Percentiles rank a stretch among this genome's conserved stretches.
Conservation (phyloP, 2,113 vertebrate species). For the Serilophus lunatus region DNA sequence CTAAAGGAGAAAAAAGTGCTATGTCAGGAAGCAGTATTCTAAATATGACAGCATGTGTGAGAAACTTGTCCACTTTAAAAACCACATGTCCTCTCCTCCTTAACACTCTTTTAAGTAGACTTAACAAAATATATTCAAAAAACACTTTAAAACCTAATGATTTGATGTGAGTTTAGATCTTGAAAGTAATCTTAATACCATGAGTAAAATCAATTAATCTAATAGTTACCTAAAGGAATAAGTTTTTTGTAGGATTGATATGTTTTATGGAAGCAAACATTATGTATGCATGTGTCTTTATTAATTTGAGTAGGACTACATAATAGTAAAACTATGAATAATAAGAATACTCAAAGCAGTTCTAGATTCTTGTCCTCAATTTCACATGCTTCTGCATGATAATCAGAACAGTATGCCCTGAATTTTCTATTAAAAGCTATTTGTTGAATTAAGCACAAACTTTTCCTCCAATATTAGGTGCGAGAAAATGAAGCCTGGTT, state of each 20-base stretch:
- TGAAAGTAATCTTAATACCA: neutral
- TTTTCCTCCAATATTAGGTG: neutral
- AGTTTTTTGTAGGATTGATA: neutral
- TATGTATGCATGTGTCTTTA: neutral
- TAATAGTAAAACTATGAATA: neutral
- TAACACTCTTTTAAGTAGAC: neutral
- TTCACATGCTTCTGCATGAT: neutral
- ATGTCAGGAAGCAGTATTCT: slow-evolving; percentile 19
- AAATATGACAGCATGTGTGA: slow-evolving; percentile 6
- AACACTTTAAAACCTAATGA: neutral
- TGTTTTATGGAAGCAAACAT: neutral
- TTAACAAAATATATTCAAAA: neutral
- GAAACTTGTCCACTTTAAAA: neutral
- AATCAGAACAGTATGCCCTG: neutral
- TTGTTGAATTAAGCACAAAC: neutral
- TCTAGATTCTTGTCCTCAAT: neutral
- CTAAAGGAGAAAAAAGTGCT: slow-evolving; percentile 17
- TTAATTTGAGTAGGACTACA: neutral
- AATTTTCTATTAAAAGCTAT: neutral
- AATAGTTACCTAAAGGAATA: neutral
- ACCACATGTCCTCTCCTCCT: neutral
- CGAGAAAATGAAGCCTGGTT: neutral
- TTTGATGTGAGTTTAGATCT: neutral
- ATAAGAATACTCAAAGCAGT: neutral
- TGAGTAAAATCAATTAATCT: neutral